Conservation (phyloP, 2,797 vertebrate species). For the Chelidonichthys spinosus region DNA sequence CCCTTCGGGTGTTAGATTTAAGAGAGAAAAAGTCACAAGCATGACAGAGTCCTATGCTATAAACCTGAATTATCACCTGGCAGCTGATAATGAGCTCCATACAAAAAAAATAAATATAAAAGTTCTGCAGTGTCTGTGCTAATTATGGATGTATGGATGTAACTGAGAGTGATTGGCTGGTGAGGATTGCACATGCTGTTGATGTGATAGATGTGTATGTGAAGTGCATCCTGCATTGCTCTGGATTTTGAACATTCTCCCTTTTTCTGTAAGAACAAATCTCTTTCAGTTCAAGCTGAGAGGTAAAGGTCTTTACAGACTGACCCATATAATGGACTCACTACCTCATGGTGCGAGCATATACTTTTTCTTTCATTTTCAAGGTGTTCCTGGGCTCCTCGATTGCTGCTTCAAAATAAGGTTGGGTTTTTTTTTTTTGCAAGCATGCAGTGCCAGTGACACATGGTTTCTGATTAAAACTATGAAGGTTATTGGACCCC, state of each 20-base stretch:
- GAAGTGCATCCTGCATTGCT: not conserved
- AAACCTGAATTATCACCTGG: constrained; percentile 20
- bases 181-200: constrained; percentile 29
- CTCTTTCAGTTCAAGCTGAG: not conserved
- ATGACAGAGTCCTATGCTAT: not conserved
- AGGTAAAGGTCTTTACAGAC: not conserved
- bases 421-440: constrained; percentile 4
- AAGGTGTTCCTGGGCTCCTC: not conserved
- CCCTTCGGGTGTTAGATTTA: not conserved
- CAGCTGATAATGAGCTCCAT: constrained; percentile 20
- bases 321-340: not conserved
- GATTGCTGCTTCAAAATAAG: constrained; percentile 1
- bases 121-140: not conserved
- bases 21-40: not conserved
- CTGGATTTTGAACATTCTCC: not conserved
- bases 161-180: not conserved
- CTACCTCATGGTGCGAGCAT: not conserved
- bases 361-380: constrained; percentile 14
- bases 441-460: not conserved
- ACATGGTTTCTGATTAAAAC: not conserved
- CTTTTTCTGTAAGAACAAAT: not conserved
- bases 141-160: constrained; percentile 6
- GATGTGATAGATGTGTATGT: not conserved
- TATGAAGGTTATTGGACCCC: constrained; percentile 13
- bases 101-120: not conserved